Evolutionary conservation across 2,113 vertebrate species (phyloP).

Genomic region (Malurus cyaneus): DNA sequence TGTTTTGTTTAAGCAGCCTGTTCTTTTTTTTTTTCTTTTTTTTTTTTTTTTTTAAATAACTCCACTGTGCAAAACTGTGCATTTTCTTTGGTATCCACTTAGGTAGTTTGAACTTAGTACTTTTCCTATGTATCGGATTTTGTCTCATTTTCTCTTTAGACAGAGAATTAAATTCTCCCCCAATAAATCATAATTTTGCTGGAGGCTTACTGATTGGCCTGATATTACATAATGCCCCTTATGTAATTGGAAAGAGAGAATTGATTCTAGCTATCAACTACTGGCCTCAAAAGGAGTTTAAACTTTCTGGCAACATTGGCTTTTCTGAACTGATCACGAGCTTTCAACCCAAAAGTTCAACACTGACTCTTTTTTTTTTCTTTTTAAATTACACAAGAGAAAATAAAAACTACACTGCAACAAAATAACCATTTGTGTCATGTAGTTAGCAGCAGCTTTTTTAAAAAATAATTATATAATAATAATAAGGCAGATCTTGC

Average conservation of each 20-base stretch:
- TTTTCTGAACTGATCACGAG: slow-evolving; percentile 61
- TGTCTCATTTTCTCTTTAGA: not conserved
- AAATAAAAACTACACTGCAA: slow-evolving; percentile 76
- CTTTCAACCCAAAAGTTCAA: slow-evolving; percentile 73
- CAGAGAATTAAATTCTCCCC: slow-evolving; percentile 44
- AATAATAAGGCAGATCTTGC: slow-evolving; percentile 83
- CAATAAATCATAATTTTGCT: slow-evolving; percentile 40
- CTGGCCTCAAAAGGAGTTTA: slow-evolving; percentile 78
- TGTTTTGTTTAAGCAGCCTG: slow-evolving; percentile 57
- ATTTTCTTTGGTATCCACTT: slow-evolving; percentile 81
- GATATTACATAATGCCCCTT: slow-evolving; percentile 77
- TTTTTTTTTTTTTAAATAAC: slow-evolving; percentile 9
- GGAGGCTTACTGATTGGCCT: slow-evolving; percentile 77
- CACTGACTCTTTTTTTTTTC: slow-evolving; percentile 53
- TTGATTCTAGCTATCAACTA: slow-evolving; percentile 77
- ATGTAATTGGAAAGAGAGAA: slow-evolving; percentile 72
- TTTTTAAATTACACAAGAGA: slow-evolving; percentile 72
- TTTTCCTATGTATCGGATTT: not conserved
- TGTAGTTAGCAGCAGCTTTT: slow-evolving; percentile 84
- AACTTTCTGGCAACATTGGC: slow-evolving; percentile 69
- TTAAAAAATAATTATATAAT: slow-evolving; percentile 73
- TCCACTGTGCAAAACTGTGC: slow-evolving; percentile 78
- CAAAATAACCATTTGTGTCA: slow-evolving; percentile 76
- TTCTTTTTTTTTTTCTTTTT: not conserved
- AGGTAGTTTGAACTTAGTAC: slow-evolving; percentile 76